Evolutionary conservation across 37 sponge, comb jelly and placozoan genomes (phyloP).

Genomic region (Spongilla lacustris): DNA sequence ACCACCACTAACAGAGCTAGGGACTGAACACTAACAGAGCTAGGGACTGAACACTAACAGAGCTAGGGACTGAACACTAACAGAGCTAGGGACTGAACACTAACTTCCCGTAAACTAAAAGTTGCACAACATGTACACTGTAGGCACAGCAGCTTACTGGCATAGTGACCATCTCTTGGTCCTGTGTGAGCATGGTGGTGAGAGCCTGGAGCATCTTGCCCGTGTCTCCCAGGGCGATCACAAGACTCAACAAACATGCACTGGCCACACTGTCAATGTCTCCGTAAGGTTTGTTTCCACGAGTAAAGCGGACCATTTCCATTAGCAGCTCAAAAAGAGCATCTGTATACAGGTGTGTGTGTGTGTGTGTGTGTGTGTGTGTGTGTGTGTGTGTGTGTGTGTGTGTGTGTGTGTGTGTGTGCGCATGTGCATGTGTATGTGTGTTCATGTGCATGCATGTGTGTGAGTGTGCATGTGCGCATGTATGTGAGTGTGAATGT

Average conservation of each 20-base stretch:
- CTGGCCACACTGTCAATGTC: slow-evolving; percentile 74
- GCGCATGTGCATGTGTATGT: not conserved
- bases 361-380: not conserved
- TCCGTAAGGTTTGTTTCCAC: not conserved
- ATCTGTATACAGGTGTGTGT: no score
- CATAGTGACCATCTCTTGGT: not conserved
- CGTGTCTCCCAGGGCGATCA: slow-evolving; percentile 85
- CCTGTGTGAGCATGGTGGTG: slow-evolving; percentile 54
- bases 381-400: no score
- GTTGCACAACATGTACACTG: not conserved
- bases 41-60: no score
- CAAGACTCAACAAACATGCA: slow-evolving; percentile 83
- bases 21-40: no score
- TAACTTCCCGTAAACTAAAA: not conserved
- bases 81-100: no score
- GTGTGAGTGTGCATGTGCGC: not conserved
- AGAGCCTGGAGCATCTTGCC: slow-evolving; percentile 77
- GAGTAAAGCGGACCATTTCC: slow-evolving; percentile 59
- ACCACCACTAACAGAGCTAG: no score
- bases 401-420: not conserved
- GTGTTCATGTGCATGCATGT: no score
- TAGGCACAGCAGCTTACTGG: not conserved
- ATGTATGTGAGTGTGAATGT: not conserved
- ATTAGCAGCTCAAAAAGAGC: slow-evolving; percentile 83
- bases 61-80: no score